Evolutionary conservation across 2,888 invertebrate species (phyloP).

Genomic region (Isotomurus palustris): DNA sequence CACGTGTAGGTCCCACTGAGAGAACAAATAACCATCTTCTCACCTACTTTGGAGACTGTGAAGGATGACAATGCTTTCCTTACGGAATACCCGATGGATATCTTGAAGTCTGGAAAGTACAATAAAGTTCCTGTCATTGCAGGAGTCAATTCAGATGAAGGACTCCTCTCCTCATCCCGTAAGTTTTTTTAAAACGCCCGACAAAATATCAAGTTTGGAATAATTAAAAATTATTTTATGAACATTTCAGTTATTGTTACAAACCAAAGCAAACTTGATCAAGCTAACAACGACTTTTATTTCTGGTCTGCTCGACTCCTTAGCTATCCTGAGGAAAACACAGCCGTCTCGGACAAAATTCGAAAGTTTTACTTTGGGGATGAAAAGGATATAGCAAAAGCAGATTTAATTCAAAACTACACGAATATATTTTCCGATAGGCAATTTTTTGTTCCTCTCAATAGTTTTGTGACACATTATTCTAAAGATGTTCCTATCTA

Average conservation of each 20-base stretch:
- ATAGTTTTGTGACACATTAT: constrained; percentile 19
- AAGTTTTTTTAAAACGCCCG: neutral
- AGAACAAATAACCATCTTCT: constrained; percentile 32
- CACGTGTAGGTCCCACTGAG: constrained; percentile 23
- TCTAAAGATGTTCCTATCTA: constrained; percentile 22
- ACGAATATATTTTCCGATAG: constrained; percentile 34
- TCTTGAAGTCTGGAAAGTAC: constrained; percentile 30
- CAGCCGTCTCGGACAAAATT: constrained; percentile 21
- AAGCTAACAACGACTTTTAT: constrained; percentile 28
- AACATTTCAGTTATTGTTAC: constrained; percentile 20
- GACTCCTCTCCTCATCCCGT: constrained; percentile 32
- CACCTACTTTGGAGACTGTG: constrained; percentile 38
- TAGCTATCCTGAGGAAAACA: constrained; percentile 18
- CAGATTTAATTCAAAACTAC: constrained; percentile 21
- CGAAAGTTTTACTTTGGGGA: constrained; percentile 32
- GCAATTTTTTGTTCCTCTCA: constrained; percentile 26
- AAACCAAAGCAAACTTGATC: constrained; percentile 27
- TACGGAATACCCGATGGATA: constrained; percentile 29
- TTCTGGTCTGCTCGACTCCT: constrained; percentile 24
- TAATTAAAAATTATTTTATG: neutral
- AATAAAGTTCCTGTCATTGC: constrained; percentile 35
- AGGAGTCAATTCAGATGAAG: constrained; percentile 40
- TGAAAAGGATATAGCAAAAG: constrained; percentile 16
- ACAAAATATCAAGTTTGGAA: neutral
- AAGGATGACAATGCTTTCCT: constrained; percentile 41